A percentile compares a stretch with the other conserved stretches of the same genome.
Conservation (phyloP, 2,888 invertebrate species). For the Pollenia labialis region DNA sequence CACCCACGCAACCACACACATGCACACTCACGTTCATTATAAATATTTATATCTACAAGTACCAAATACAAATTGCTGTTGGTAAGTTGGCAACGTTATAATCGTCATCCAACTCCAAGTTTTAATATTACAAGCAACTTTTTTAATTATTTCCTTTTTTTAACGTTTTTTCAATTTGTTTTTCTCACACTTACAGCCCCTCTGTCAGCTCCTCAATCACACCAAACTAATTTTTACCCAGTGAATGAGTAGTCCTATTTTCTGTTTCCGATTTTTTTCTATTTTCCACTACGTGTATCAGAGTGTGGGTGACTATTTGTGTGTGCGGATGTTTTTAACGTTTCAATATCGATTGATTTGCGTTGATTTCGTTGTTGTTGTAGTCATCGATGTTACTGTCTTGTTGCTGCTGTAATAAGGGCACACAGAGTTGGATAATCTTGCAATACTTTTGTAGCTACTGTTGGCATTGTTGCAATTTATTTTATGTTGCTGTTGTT, state of each 20-base stretch:
- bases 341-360: conserved; percentile 69
- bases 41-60: conserved; percentile 24
- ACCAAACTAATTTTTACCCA: conserved; percentile 12
- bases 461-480: conserved; percentile 39
- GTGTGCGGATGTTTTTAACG: conserved; percentile 31
- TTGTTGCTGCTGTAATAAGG: conserved; percentile 53
- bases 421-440: conserved; percentile 70
- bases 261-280: not conserved
- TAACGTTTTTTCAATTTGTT: conserved; percentile 62
- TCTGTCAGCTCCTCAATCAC: not conserved
- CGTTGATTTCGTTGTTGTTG: conserved; percentile 67
- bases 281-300: not conserved
- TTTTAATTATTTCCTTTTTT: conserved; percentile 82
- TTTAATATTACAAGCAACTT: conserved; percentile 83
- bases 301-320: not conserved
- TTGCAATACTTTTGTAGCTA: conserved; percentile 62
- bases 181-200: not conserved
- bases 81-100: conserved; percentile 65
- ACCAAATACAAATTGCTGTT: conserved; percentile 61
- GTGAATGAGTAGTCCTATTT: not conserved
- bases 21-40: not conserved
- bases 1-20: not conserved
- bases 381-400: not conserved
- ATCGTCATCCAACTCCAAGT: conserved; percentile 71
- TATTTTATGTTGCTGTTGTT: conserved; percentile 14